Evolutionary conservation across 2,797 vertebrate species (phyloP), one percentile per base, ranked within the genome.

Genomic region (Lithobates sylvaticus): DNA sequence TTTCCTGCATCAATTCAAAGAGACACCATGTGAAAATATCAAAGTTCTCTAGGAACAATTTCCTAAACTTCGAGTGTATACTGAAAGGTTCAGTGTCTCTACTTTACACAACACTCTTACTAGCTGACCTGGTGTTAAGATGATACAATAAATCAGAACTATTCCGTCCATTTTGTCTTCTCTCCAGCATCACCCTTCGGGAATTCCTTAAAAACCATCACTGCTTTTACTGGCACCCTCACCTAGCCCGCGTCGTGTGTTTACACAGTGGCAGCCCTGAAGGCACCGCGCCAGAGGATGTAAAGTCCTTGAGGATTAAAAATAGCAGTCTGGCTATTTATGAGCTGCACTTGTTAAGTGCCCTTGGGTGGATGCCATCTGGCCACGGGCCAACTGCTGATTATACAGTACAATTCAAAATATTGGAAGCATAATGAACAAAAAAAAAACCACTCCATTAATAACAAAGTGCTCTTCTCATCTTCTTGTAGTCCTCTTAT

Each of bases 261-360:
- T 44, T 42, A 67, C 10, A 67, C 36, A 67, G 13, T 42, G 65
- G 64, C 39, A 68, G 36, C 26, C 5, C 9, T 16, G 13, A 32
- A 12, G 78, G 78, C 78, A 80, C 67, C 18, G 10, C 3, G 78
- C 78, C 78, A 81, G 67, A 54, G 68, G 67, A 81, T 71, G 67
- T 34, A 36, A 71, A 81, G 64, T 58, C 67, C 78, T 50, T 26
- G 78, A 29, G 36, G 78, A 71, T n/a, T 34, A 71, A 7, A 71
- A 81, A 81, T 81, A 81, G 78, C 21, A 70, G 47, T 73, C 71
- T 73, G 71, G 69, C 78, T 80, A 81, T 81, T 81, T 68, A 71
- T 58, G 44, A 44, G 32, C 44, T 16, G 10, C n/a, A 10, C 9
- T 80, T 47, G 70, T 70, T 80, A 70, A 69, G 18, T 12, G 76